Evolutionary conservation across 1,140 invertebrate species (phyloP), one percentile per base, ranked within the genome.

Genomic region (Pomacea maculata): DNA sequence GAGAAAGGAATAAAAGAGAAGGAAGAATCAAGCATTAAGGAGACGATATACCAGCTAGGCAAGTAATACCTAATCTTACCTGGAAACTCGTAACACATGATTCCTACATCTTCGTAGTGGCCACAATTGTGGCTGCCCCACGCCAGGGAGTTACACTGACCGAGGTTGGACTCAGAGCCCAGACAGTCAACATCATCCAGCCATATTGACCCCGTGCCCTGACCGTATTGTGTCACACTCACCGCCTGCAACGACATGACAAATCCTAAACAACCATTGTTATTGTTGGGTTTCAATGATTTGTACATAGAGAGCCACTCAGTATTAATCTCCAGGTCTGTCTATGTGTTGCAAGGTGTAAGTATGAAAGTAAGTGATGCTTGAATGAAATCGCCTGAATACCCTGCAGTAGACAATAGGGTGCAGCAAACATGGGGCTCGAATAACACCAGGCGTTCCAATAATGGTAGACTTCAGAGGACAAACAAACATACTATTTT

Each of bases 101-200:
- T 75, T 21, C 72, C 80, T 10, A 68, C 75, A 25, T 81, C 80
- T 11, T 81, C 80, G 17, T 12, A 12, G 45, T 81, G 80, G 64
- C 72, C 75, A 72, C 80, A 81, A 67, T 81, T 75, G 55, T 75
- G 65, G 21, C 29, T 11, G 11, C 75, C 80, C 74, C 74, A 81
- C 12, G 54, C 52, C n/a, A 10, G 14, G 21, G 55, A 63, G n/a
- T 3, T 11, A n/a, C 80, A 81, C 29, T 81, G 25, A 52, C 8
- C 52, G 3, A 81, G 68, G 55, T 67, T 71, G 11, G 21, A 11
- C 75, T 81, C 80, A 3, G 34, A 61, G 10, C 80, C 80, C 5
- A 4, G 0, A 63, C 80, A 81, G 19, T 61, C 17, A 7, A 81
- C 52, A 45, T 71, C 64, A 45, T 81, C 80, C 34, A 77, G 74